phyloP scores from a whole-genome alignment of 2,797 vertebrate species.

The Staurois parvus region DNA sequence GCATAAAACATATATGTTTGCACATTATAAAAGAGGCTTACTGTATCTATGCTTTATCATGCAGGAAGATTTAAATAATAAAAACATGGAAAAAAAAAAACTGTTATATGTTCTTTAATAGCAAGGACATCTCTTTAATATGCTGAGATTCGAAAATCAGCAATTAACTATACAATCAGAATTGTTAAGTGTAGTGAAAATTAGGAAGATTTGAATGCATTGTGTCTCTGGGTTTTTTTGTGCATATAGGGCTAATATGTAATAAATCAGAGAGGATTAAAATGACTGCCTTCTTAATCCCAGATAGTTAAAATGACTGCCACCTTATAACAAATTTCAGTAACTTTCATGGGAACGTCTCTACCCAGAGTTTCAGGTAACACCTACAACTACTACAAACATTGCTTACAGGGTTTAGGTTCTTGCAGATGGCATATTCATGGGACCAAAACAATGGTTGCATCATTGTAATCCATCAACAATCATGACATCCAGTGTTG shows the following conservation, averaged over 20 bases:
- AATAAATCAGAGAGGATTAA: too few species aligned
- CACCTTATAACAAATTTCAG: too few species aligned
- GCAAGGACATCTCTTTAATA: constrained; percentile 56
- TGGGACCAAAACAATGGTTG: too few species aligned
- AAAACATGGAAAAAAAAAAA: constrained; percentile 47
- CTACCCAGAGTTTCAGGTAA: too few species aligned
- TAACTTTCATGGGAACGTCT: too few species aligned
- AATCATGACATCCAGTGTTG: too few species aligned
- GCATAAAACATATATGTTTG: constrained; percentile 68
- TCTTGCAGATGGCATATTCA: too few species aligned
- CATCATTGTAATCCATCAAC: too few species aligned
- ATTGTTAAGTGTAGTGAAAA: neutral
- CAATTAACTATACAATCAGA: neutral
- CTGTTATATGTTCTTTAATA: constrained; percentile 24
- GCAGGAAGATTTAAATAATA: constrained; percentile 62
- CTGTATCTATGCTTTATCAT: constrained; percentile 66
- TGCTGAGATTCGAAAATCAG: constrained; percentile 47
- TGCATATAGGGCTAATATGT: neutral
- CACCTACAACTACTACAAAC: too few species aligned
- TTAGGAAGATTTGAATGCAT: neutral
- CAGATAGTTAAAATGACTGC: too few species aligned
- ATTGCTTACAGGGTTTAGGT: too few species aligned
- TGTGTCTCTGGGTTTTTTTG: neutral
- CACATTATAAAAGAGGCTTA: constrained; percentile 69
- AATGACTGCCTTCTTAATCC: too few species aligned